Evolutionary conservation across 2,797 vertebrate species (phyloP).

Genomic region (Mastacembelus armatus): DNA sequence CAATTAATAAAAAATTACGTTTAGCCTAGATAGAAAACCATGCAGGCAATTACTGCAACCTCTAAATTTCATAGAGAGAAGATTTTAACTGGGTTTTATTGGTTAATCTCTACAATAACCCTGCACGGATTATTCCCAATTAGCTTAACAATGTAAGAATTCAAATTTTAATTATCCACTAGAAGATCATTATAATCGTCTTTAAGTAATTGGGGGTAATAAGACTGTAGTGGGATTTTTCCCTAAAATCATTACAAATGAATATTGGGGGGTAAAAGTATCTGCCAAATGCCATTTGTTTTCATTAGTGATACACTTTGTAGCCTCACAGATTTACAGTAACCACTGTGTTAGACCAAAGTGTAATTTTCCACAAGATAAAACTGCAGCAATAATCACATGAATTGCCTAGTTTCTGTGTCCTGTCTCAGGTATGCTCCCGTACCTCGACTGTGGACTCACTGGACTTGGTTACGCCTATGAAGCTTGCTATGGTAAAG

Average conservation of each 20-base stretch:
- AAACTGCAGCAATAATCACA: not conserved
- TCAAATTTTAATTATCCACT: conserved; percentile 8
- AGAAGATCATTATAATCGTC: conserved; percentile 4
- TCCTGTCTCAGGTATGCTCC: too few relatives aligned
- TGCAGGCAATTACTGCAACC: conserved; percentile 15
- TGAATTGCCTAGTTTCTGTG: not conserved
- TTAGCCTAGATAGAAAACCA: not conserved
- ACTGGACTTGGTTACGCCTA: not conserved
- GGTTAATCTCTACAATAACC: conserved; percentile 1
- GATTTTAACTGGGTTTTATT: conserved; percentile 2
- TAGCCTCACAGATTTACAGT: too few relatives aligned
- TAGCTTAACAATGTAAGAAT: conserved; percentile 20
- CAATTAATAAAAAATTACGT: conserved; percentile 42
- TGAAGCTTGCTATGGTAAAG: not conserved
- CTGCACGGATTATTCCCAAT: conserved; percentile 9
- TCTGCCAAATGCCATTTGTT: not conserved
- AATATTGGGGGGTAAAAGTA: not conserved
- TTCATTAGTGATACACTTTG: too few relatives aligned
- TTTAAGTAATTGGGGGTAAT: not conserved
- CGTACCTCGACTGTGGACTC: not conserved
- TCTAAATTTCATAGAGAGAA: conserved; percentile 3
- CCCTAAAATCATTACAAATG: not conserved
- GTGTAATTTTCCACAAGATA: not conserved
- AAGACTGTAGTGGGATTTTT: not conserved
- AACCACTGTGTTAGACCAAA: not conserved